These are phyloP conservation scores for Danio choprae DNA, from an alignment of 2,797 vertebrate species.

Conservation along the genomic window DNA sequence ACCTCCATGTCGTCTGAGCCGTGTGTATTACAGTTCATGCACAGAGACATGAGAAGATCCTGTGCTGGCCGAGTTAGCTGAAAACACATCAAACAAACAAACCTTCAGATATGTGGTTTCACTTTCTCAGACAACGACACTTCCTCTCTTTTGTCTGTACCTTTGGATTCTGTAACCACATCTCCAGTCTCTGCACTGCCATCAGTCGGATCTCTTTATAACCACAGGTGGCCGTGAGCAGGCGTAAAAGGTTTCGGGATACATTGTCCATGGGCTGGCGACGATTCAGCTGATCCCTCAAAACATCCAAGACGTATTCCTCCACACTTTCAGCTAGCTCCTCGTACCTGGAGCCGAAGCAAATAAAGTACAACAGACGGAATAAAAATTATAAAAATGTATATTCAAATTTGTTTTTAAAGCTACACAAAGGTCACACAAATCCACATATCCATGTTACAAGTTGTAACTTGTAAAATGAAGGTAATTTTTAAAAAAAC, in stretches of 20 bases:
- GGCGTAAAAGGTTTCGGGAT: slow-evolving; percentile 92
- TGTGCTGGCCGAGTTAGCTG: slow-evolving; percentile 96
- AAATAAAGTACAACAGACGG: not conserved
- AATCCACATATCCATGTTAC: not conserved
- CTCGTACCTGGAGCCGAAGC: slow-evolving; percentile 83
- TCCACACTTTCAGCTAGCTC: slow-evolving; percentile 96
- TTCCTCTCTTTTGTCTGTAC: slow-evolving; percentile 69
- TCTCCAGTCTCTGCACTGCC: slow-evolving; percentile 95
- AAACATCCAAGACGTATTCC: slow-evolving; percentile 94
- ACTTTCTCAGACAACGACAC: not conserved
- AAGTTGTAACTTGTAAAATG: not conserved
- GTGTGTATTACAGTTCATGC: slow-evolving; percentile 94
- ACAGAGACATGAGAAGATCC: slow-evolving; percentile 96
- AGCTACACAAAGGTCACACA: not conserved
- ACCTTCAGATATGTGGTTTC: not conserved
- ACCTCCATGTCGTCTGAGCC: slow-evolving; percentile 95
- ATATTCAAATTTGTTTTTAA: no score
- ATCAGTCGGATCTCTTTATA: slow-evolving; percentile 95
- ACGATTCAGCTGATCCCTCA: slow-evolving; percentile 93
- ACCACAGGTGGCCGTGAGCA: slow-evolving; percentile 93
- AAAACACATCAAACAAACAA: slow-evolving; percentile 20
- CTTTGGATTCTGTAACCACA: slow-evolving; percentile 99
- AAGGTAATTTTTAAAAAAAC: not conserved
- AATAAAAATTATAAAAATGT: no score
- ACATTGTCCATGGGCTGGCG: slow-evolving; percentile 98